These are phyloP conservation scores for Pterophyllum scalare DNA, from an alignment of 2,113 vertebrate species.

Conservation along the genomic window DNA sequence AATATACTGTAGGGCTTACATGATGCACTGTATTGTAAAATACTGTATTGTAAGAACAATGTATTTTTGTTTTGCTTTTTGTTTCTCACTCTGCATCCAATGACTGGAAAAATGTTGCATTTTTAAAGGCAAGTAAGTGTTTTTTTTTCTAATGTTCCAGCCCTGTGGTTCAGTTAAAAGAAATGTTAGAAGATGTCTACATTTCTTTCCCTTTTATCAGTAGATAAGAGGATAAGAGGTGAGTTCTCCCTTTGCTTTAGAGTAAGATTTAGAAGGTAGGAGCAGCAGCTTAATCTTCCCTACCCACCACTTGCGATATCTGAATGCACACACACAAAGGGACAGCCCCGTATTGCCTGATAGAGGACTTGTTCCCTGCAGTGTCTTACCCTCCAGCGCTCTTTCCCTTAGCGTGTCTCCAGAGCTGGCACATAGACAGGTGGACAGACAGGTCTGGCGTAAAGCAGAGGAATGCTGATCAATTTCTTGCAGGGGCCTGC, in stretches of 20 bases:
- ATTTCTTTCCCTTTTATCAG: background rate
- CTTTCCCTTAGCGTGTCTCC: conserved; percentile 52
- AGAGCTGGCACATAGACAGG: conserved; percentile 35
- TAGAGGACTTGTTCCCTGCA: conserved; percentile 34
- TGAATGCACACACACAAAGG: conserved; percentile 1
- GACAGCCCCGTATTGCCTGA: background rate
- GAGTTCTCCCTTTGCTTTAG: background rate
- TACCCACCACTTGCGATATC: background rate
- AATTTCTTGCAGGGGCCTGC: conserved; percentile 51
- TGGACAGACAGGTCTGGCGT: conserved; percentile 50
- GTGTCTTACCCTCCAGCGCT: conserved; percentile 45
- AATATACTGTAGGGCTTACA: background rate
- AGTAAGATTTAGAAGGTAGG: background rate
- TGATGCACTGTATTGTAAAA: background rate
- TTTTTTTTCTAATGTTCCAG: background rate
- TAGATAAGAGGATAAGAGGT: background rate
- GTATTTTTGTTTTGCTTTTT: background rate
- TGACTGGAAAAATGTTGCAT: background rate
- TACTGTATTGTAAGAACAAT: too few species aligned
- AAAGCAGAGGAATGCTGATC: conserved; percentile 51
- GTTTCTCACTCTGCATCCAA: background rate
- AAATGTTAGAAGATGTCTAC: background rate
- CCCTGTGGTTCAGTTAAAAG: background rate
- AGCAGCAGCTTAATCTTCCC: conserved; percentile 2
- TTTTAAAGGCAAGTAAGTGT: background rate